A percentile compares a stretch with the other conserved stretches of the same genome.
Conservation (phyloP, 2,888 invertebrate species). For the Caenorhabditis sp. region DNA sequence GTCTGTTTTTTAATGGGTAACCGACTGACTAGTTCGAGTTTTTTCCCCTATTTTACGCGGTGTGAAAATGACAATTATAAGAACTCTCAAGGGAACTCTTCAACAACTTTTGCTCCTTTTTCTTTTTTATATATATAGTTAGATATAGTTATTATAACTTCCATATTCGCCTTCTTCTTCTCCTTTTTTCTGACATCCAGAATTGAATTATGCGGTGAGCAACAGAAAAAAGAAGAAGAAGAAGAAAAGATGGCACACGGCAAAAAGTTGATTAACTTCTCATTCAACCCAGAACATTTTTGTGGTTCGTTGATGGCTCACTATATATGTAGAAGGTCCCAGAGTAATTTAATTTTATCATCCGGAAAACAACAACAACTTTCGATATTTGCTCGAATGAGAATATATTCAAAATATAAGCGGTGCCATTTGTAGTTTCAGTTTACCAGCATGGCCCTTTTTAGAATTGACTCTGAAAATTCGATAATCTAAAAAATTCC, state of each 20-base stretch:
- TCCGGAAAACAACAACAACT: no score
- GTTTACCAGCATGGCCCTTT: no score
- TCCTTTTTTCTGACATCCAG: conserved; percentile 6
- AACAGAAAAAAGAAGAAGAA: no score
- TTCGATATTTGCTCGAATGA: no score
- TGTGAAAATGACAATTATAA: conserved; percentile 6
- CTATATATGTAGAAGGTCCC: no score
- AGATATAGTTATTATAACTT: neutral
- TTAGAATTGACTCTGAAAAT: no score
- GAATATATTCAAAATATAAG: no score
- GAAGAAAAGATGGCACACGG: conserved; percentile 2
- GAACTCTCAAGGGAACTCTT: conserved; percentile 23
- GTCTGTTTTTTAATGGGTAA: no score
- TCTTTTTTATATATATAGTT: neutral
- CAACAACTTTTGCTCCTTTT: conserved; percentile 2
- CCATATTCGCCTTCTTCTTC: neutral
- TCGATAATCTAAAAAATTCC: no score
- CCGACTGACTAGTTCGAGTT: neutral
- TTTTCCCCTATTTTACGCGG: conserved; percentile 6
- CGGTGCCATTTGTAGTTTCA: no score
- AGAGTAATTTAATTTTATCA: no score
- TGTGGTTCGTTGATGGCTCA: no score
- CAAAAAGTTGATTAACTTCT: conserved; percentile 43
- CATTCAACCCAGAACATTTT: conserved; percentile 9
- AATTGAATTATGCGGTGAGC: conserved; percentile 25